Base-by-base conservation (phyloP, 1,140 invertebrate species). In the Bombus fervidus region DNA sequence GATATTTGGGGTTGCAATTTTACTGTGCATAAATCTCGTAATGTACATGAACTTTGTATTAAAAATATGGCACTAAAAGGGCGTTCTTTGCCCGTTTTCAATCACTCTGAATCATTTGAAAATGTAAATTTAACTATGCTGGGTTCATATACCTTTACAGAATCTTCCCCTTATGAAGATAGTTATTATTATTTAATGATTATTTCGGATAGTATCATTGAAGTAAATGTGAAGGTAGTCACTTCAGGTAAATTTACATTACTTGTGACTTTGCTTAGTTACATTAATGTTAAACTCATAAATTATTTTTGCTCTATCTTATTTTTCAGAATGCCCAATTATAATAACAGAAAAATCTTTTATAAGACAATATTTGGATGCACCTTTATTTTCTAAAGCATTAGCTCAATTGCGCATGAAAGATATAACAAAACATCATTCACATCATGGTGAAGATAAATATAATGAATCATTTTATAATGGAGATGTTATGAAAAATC, bases 101-200 rank as follows among this genome's bases (percentile, higher is more conserved):
- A 95, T 89, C 86, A 93, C 68, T 92, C 91, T 39, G 77, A 93
- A 87, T 85, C 91, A 15, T 90, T 87, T 77, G 82, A 91, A 75
- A 92, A 91, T 64, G 87, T 81, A 86, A 94, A 94, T 90, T 83
- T 96, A 8, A 93, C 93, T n/a, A 91, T 90, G 64, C 91, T 92
- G 39, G 91, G 87, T 87, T 93, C 90, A 68, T 94, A 95, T 68
- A 92, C 91, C 10, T 95, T 95, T 84, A 91, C 78, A 34, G 95
- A 95, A 92, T 87, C 87, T n/a, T 91, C 95, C n/a, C 96, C 96
- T 28, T 95, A 91, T 83, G 94, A 95, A 86, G 95, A 96, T 87
- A 94, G 93, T 73, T 96, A 96, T 92, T 96, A 96, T 90, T 96
- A 96, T 92, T 89, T 96, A 68, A 89, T 96, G 86, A 92, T 96